Evolutionary conservation across 1,140 invertebrate species (phyloP), one percentile per base, ranked within the genome.

Genomic region (Cydia pomonella): DNA sequence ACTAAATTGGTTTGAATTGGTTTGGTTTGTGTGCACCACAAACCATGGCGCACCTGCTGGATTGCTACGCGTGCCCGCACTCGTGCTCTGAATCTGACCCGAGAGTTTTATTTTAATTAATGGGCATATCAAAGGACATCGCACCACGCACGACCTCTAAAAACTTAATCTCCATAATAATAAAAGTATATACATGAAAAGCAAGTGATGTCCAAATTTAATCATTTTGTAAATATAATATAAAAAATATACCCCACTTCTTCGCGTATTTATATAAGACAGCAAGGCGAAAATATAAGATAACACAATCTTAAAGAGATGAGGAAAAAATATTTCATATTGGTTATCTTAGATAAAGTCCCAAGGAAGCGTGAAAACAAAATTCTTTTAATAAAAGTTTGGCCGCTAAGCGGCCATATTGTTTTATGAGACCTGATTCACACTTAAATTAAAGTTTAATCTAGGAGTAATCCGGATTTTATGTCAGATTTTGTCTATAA

Each of bases 301-400:
- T 47, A 50, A 50, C 47, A 59, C 53, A 59, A 23, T 59, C 21
- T 59, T 59, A 59, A 21, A 21, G n/a, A 50, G 47, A 50, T 18
- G 53, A 59, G 21, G 21, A 59, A 59, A 53, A 59, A 59, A 23
- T 23, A 10, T 59, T 59, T 59, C 18, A 23, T 59, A 21, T 59
- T 59, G 18, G 18, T 59, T 23, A n/a, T 59, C 53, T 59, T 12
- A 12, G 7, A 23, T 23, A 12, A 50, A 50, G 1, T 12, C 53
- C 21, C 21, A 21, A 59, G 53, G 21, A 21, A 59, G 9, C 21
- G 21, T 10, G 7, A 53, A 53, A 23, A n/a, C n/a, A 21, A 59
- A 21, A 18, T 9, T 18, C 0, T 59, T 59, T 59, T 59, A 59
- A 59, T 59, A 59, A 59, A 59, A 59, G 53, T 59, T 59, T 23